Base-by-base conservation (phyloP, 2,888 invertebrate genomes). In the Allacma fusca region DNA sequence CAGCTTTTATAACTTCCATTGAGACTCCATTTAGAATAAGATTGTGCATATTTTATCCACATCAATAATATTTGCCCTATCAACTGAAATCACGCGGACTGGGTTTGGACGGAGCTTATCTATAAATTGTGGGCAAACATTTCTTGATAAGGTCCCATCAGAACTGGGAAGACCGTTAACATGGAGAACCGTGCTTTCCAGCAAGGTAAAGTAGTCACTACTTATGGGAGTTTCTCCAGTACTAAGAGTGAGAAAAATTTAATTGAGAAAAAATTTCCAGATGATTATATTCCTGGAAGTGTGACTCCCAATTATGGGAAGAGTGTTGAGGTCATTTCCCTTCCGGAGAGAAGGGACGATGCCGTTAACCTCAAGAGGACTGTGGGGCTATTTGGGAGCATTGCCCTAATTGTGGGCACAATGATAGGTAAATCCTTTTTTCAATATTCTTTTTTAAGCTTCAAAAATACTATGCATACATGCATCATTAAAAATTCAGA, bases 351-450 rank as follows among this genome's bases (percentile, higher is more conserved):
- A 26, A 62, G 23, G 4, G 62, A 62, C 4, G 62, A 21, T 4
- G 62, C 7, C 23, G 62, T 62, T 21, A 69, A 69, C 43, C 40
- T 44, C 28, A 69, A 43, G 43, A 69, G 62, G 62, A 62, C 62
- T 2, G 62, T 62, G 62, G 96, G 96, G 92, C 94, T 97, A 92
- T 90, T 96, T 92, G 93, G 94, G 71, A 95, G 94, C 9, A 90
- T 93, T 50, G 93, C 92, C 85, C 89, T 94, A 81, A 94, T 95
- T 81, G 89, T 94, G n/a, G 93, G 94, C 73, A 94, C 94, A 4
- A 95, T 95, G 94, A 95, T 95, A 82, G 95, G 95, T 90, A 57
- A 1, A 23, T 40, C 2, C 12, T 34, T 59, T 16, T n/a, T 26
- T 9, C 28, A 5, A 23, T 19, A 71, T 5, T 19, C 4, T 59